These are phyloP conservation scores for Bactericera cockerelli DNA, from an alignment of 1,140 invertebrate species.

Conservation along the genomic window DNA sequence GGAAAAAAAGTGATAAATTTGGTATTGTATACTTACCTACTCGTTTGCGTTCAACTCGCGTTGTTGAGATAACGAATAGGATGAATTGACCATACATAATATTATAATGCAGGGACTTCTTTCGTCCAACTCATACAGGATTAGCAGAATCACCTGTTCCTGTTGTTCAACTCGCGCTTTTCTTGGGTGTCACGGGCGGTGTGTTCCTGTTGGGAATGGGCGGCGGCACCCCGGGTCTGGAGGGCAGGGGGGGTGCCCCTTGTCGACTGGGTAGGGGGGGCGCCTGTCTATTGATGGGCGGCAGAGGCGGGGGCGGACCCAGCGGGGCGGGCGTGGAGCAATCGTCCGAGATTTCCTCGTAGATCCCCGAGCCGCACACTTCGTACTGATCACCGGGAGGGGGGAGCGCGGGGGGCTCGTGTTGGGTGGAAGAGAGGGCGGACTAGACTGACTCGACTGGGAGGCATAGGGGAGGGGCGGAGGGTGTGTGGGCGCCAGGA, in stretches of 20 bases:
- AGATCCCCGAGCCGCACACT: constrained; percentile 25
- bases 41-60: too few relatives aligned
- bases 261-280: constrained; percentile 14
- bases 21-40: too few relatives aligned
- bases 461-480: too few relatives aligned
- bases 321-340: constrained; percentile 24
- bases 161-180: neutral
- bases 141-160: neutral
- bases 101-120: too few relatives aligned
- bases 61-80: too few relatives aligned
- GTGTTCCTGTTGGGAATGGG: constrained; percentile 48
- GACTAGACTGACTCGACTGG: too few relatives aligned
- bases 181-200: neutral
- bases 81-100: too few relatives aligned
- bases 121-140: too few relatives aligned
- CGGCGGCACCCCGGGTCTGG: constrained; percentile 42
- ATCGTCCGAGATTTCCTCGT: constrained; percentile 26
- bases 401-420: too few relatives aligned
- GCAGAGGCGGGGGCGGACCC: constrained; percentile 29
- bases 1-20: too few relatives aligned
- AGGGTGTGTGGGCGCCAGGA: too few relatives aligned
- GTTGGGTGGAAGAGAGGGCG: too few relatives aligned
- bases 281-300: constrained; percentile 11
- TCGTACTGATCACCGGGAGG: neutral
- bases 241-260: constrained; percentile 28